phyloP scores from a whole-genome alignment of 2,113 vertebrate species.

The Eubucco bourcierii region DNA sequence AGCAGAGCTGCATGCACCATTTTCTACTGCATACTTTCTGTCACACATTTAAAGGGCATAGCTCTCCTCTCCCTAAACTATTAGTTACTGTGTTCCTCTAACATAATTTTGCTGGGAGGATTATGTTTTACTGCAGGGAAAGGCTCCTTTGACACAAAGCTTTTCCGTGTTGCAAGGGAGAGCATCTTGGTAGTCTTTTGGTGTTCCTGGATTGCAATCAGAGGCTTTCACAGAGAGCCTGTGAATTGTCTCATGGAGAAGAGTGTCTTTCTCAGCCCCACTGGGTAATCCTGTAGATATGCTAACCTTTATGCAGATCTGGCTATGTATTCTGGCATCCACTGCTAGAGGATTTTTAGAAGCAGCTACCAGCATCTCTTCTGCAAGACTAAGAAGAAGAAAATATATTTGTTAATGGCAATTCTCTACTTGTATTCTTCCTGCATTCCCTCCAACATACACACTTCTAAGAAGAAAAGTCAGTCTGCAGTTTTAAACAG shows the following conservation, averaged over 20 bases:
- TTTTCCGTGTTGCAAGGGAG: not conserved
- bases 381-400: not conserved
- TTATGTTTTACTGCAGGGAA: not conserved
- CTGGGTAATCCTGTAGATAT: not conserved
- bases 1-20: not conserved
- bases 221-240: not conserved
- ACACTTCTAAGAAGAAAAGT: slow-evolving; percentile 18
- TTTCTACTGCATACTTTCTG: not conserved
- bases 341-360: not conserved
- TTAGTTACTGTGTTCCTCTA: not conserved
- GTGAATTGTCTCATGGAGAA: not conserved
- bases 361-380: not conserved
- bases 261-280: not conserved
- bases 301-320: slow-evolving; percentile 17
- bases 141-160: not conserved
- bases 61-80: not conserved
- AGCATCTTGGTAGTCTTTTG: not conserved
- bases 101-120: not conserved
- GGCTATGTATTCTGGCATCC: not conserved
- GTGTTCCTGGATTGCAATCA: not conserved
- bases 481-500: not conserved
- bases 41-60: not conserved
- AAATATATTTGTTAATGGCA: not conserved
- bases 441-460: not conserved
- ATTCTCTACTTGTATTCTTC: not conserved